Evolutionary conservation across 2,113 vertebrate species (phyloP).

Genomic region (Sarotherodon lohbergeri): DNA sequence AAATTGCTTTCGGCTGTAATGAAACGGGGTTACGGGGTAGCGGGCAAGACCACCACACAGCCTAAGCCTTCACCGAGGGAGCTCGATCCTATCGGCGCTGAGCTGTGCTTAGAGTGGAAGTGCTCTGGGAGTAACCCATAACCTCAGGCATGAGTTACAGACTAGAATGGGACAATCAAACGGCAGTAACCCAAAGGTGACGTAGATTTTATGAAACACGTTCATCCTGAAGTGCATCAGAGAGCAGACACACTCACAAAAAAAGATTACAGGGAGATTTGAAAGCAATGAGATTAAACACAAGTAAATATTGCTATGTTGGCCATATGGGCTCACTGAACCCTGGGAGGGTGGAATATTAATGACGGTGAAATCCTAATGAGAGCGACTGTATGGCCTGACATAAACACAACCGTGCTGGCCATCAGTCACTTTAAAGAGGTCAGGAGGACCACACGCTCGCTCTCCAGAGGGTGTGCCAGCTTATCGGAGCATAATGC

Average conservation of each 20-base stretch:
- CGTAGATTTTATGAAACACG: background rate
- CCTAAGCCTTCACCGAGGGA: conserved; percentile 44
- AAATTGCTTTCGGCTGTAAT: conserved; percentile 59
- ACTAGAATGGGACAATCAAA: background rate
- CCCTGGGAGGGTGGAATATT: background rate
- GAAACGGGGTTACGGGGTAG: conserved; percentile 49
- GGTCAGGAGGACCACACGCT: conserved; percentile 10
- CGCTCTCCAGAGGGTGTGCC: background rate
- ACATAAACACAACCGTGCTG: conserved; percentile 8
- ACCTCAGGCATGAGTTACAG: background rate
- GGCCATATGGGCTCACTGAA: background rate
- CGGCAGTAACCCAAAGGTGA: conserved; percentile 7
- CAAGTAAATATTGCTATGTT: conserved; percentile 6
- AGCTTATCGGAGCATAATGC: conserved; percentile 27
- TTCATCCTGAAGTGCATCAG: background rate
- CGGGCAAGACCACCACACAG: conserved; percentile 4
- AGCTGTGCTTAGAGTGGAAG: conserved; percentile 25
- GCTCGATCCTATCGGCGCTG: conserved; percentile 35
- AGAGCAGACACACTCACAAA: background rate
- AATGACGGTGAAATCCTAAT: conserved; percentile 26
- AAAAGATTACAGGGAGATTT: conserved; percentile 13
- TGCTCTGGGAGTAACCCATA: background rate
- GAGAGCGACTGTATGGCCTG: background rate
- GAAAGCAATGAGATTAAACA: background rate
- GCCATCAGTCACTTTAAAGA: conserved; percentile 34